phyloP scores from a whole-genome alignment of 2,113 vertebrate species.

The Toxostoma redivivum region DNA sequence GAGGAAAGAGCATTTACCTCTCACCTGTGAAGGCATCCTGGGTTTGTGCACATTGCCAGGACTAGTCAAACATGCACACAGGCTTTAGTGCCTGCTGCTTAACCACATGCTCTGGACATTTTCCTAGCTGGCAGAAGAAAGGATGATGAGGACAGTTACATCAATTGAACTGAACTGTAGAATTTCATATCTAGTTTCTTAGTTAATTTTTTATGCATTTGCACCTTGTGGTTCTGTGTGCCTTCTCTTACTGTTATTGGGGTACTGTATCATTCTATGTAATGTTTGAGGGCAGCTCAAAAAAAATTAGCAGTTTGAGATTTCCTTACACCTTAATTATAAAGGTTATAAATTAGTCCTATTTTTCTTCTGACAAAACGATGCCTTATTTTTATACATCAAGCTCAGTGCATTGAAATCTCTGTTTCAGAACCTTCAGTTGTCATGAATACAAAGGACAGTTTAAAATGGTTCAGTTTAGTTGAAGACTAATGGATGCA shows the following conservation, averaged over 20 bases:
- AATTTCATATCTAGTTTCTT: neutral
- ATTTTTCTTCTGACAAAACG: neutral
- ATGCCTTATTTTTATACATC: neutral
- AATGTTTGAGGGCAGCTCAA: neutral
- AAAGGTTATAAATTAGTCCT: neutral
- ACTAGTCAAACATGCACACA: neutral
- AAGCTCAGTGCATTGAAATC: neutral
- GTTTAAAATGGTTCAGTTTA: neutral
- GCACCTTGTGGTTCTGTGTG: neutral
- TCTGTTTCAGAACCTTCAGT: neutral
- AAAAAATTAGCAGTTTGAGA: neutral
- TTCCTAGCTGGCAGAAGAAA: neutral
- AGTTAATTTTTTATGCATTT: accelerated
- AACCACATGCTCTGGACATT: neutral
- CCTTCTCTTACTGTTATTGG: neutral
- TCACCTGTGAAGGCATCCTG: accelerated
- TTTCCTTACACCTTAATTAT: neutral
- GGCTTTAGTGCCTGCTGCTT: neutral
- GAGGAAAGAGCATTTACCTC: neutral
- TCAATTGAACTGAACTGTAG: neutral
- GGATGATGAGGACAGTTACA: neutral
- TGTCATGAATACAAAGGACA: neutral
- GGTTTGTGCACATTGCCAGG: neutral
- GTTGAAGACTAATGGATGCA: neutral
- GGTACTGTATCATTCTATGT: too few species aligned